Evolutionary conservation across 1,140 invertebrate genomes (phyloP).

Genomic region (Uloborus diversus): DNA sequence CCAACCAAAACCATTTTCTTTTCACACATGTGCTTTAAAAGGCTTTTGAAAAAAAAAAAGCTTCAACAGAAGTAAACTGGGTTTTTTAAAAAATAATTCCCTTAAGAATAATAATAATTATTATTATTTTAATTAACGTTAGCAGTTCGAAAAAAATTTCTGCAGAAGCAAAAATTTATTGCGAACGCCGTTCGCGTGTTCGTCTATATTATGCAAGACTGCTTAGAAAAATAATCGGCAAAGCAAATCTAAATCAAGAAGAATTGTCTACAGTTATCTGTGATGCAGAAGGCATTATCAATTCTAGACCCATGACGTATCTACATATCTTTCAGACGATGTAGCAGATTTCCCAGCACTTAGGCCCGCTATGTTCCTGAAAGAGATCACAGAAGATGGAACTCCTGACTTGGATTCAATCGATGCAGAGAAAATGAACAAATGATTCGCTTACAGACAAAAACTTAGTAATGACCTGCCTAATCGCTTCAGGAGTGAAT

Average conservation of each 20-base stretch:
- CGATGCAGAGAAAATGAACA: not conserved
- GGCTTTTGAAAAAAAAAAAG: no score
- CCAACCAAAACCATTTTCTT: no score
- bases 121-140: no score
- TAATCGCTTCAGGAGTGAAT: not conserved
- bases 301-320: not conserved
- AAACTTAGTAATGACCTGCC: not conserved
- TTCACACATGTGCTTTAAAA: no score
- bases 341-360: slow-evolving; percentile 45
- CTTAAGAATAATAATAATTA: no score
- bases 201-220: no score
- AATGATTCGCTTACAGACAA: not conserved
- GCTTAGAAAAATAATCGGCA: not conserved
- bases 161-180: no score
- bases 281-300: not conserved
- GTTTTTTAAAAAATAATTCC: no score
- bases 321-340: not conserved
- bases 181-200: no score
- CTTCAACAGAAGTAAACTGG: no score
- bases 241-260: not conserved
- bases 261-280: not conserved
- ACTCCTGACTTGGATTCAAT: not conserved
- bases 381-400: not conserved
- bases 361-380: not conserved
- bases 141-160: no score